A percentile compares a stretch with the other conserved stretches of the same genome.
Conservation (phyloP, 1,140 invertebrate genomes). For the Lasioglossum baleicum region DNA sequence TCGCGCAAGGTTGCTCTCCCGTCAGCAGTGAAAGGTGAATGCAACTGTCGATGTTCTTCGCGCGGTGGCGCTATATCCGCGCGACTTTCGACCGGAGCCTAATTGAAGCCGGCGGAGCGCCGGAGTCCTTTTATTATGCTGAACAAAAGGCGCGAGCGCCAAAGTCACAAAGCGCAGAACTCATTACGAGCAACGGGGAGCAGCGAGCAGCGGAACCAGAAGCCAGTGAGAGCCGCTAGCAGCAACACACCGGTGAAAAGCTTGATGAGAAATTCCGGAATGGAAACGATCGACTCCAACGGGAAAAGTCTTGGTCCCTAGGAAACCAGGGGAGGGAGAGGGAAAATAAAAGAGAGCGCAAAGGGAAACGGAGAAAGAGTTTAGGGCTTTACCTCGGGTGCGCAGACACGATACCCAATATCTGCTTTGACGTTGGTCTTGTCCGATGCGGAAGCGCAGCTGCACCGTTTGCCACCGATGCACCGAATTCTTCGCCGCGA, state of each 20-base stretch:
- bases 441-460: neutral
- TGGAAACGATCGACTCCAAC: constrained; percentile 43
- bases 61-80: constrained; percentile 26
- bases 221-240: neutral
- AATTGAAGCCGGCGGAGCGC: constrained; percentile 39
- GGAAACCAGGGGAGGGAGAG: neutral
- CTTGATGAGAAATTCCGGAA: constrained; percentile 55
- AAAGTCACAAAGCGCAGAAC: constrained; percentile 40
- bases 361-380: constrained; percentile 15
- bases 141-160: constrained; percentile 28
- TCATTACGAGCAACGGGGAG: constrained; percentile 34
- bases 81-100: constrained; percentile 23
- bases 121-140: constrained; percentile 39
- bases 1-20: neutral
- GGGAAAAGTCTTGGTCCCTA: constrained; percentile 6
- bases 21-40: constrained; percentile 25
- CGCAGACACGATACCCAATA: constrained; percentile 35
- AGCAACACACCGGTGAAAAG: constrained; percentile 4
- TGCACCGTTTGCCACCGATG: constrained; percentile 14
- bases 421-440: constrained; percentile 27
- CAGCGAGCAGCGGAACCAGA: neutral
- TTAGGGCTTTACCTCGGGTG: neutral
- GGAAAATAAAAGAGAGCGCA: constrained; percentile 27
- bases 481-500: neutral
- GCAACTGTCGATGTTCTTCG: constrained; percentile 1